Percentiles rank a stretch among this genome's conserved stretches.
phyloP scores from a whole-genome alignment of 1,140 invertebrate species.

The Drosophila cardini region DNA sequence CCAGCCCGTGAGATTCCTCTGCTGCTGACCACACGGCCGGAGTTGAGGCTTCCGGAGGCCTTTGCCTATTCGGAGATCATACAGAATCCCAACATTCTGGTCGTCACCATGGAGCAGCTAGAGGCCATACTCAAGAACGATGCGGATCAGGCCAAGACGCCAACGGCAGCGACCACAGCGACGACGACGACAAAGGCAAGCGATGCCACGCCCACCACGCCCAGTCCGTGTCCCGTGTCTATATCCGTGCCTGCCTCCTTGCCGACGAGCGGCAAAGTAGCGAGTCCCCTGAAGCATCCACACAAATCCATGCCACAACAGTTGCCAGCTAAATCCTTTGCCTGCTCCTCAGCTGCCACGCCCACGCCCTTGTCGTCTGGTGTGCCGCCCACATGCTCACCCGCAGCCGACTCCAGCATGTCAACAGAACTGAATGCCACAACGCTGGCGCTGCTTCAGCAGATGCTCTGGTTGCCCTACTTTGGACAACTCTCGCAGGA shows the following conservation, averaged over 20 bases:
- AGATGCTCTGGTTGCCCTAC: conserved; percentile 90
- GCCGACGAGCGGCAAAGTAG: conserved; percentile 40
- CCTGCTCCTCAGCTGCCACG: background rate
- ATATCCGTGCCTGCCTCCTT: conserved; percentile 2
- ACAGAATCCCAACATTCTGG: conserved; percentile 91
- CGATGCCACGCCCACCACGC: conserved; percentile 43
- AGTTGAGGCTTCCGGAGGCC: conserved; percentile 89
- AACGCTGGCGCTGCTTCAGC: conserved; percentile 88
- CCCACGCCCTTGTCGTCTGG: conserved; percentile 14
- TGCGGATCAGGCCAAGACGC: conserved; percentile 70
- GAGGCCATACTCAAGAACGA: conserved; percentile 89
- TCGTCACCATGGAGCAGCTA: conserved; percentile 90
- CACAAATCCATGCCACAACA: conserved; percentile 17
- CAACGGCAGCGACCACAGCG: conserved; percentile 46
- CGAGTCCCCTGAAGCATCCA: conserved; percentile 33
- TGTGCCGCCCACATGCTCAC: conserved; percentile 35
- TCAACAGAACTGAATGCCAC: conserved; percentile 88
- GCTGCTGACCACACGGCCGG: conserved; percentile 88
- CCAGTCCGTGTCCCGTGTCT: conserved; percentile 2
- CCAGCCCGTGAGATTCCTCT: conserved; percentile 91
- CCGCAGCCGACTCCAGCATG: conserved; percentile 84
- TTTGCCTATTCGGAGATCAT: conserved; percentile 89
- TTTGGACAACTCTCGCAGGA: conserved; percentile 87
- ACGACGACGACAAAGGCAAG: conserved; percentile 33
- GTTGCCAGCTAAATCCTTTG: conserved; percentile 25